Evolutionary conservation across 2,888 invertebrate genomes (phyloP), one percentile per base, ranked within the genome.

Genomic region (Nymphalis c-album): DNA sequence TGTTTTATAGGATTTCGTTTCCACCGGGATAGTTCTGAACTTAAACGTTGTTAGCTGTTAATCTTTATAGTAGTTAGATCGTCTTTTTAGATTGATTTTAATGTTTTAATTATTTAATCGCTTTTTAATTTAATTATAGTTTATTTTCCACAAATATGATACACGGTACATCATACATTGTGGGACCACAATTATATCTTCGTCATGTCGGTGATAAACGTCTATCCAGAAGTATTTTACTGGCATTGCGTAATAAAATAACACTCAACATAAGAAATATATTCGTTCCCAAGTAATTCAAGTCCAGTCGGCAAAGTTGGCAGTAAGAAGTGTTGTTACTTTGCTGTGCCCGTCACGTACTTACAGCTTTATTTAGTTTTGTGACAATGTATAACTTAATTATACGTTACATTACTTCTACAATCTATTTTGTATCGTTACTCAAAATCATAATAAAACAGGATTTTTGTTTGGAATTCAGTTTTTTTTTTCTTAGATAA

Each of bases 1-100:
- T 78, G 76, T 78, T 76, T 75, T 71, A 76, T 77, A 77, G 75
- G 75, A 75, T 75, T 80, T 75, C 73, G 78, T 78, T 76, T 77
- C 74, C 76, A 77, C 75, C 76, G 75, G 72, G 70, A 72, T 73
- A 69, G 71, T 71, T 67, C 64, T 69, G 68, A 61, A 70, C 72
- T 73, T 65, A 74, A 73, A 67, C 68, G 70, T 70, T 62, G 61
- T 71, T 73, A 75, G 71, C 75, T 75, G 76, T 77, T 75, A 71
- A 69, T 71, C 69, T 69, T 64, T 57, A 45, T 62, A 69, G 66
- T 64, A 50, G 40, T 63, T 71, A 76, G 76, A 57, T 8, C 75
- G 61, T 70, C 63, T 70, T 60, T 58, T 66, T 68, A 67, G 64
- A 72, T 71, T 71, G 70, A 63, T 69, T 57, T 53, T 53, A 26